Evolutionary conservation across 1,140 invertebrate species (phyloP), one percentile per base, ranked within the genome.

Genomic region (Patella vulgata): DNA sequence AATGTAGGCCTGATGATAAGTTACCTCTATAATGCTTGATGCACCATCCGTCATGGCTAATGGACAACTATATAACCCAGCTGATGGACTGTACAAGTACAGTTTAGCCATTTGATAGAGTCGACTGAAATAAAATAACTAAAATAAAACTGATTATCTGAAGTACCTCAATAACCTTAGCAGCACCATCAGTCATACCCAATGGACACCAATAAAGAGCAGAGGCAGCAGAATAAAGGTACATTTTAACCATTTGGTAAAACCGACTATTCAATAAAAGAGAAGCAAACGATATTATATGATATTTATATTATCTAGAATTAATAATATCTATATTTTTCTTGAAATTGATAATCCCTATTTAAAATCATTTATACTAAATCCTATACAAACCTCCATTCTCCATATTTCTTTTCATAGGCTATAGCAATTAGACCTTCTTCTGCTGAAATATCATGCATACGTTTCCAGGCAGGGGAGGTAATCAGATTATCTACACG

Each of bases 31-130:
- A 17, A 86, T 86, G 73, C 86, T 87, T 14, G 87, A 87, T 31
- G 88, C 88, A 57, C 88, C 88, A 79, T 89, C 88, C 39, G 88
- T 89, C 88, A 89, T 89, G 19, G 88, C 89, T 31, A 90, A 71
- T 12, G 88, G 88, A 80, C 89, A 89, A 17, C 82, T 80, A 68
- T 85, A 88, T 14, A 90, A 68, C 4, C 88, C 88, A 5, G 87
- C 85, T 9, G 87, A 87, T 28, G 88, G 84, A 9, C 73, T 61
- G 78, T 83, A 90, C 33, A 89, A 61, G 58, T 84, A 88, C 19
- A 87, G 70, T 75, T 89, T 89, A 1, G 84, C 80, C 59, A 88
- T 81, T 71, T 89, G 88, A 77, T 88, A 86, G 8, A 89, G 60
- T 17, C 88, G 85, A 70, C 88, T 88, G 69, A 66, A 76, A 75